Evolutionary conservation across 1,140 invertebrate species (phyloP), one percentile per base, ranked within the genome.

Genomic region (Papilio machaon): DNA sequence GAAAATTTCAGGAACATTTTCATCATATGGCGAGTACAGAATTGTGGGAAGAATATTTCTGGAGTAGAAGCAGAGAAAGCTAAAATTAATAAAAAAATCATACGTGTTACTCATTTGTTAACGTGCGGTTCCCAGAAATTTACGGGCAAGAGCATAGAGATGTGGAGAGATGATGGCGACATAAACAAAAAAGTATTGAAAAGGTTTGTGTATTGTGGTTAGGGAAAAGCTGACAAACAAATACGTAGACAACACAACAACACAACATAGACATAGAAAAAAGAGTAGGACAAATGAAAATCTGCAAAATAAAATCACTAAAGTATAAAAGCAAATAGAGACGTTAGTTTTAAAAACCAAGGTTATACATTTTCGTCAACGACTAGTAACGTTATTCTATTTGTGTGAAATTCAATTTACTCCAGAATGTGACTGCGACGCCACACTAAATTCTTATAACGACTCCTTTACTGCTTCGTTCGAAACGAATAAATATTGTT

Each of bases 371-470:
- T 76, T 76, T 13, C 47, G 74, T 46, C 43, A 47, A 76, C 46
- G 64, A 70, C 30, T 15, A 6, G 19, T 30, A 49, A 49, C 43
- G 43, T 76, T 76, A 76, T 47, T 49, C 23, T 76, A 52, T 76
- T 76, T 76, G 47, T 52, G 43, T 76, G 74, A 76, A 76, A 52
- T 76, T 52, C 43, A 76, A 76, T 76, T 76, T 76, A 10, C 47
- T 76, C 46, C 47, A 52, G 73, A 46, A 76, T 76, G 74, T 76
- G 19, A 76, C 74, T 49, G 47, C 74, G n/a, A 74, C 74, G 74
- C 47, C 74, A 76, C 19, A 49, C 74, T 76, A 52, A 76, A 76
- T 76, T 76, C 74, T 30, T 52, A 76, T 76, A 76, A 76, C 19
- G 47, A 52, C 47, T 76, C 23, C 74, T 52, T 76, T 76, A 76